These are phyloP conservation scores for Artemia sinica DNA, from an alignment of 2,888 invertebrate species.

Conservation along the genomic window DNA sequence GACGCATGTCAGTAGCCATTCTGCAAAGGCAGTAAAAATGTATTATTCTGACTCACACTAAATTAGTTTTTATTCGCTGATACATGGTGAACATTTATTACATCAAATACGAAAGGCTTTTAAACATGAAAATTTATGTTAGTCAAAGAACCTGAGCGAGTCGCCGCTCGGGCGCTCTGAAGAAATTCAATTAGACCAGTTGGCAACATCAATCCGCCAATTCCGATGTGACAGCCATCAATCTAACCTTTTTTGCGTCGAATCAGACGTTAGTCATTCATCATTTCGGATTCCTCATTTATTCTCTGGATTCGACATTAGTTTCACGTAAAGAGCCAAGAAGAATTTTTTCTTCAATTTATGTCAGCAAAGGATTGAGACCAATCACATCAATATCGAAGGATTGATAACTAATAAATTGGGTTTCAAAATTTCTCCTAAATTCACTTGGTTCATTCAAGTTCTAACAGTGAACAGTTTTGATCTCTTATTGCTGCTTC, in stretches of 20 bases:
- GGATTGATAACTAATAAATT: too few relatives aligned
- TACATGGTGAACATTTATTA: too few relatives aligned
- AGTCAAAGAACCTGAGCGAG: constrained; percentile 7
- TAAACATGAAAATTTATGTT: not conserved
- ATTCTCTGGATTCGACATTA: not conserved
- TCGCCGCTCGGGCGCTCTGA: constrained; percentile 12
- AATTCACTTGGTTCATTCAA: too few relatives aligned
- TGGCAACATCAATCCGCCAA: constrained; percentile 15
- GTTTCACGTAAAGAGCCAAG: constrained; percentile 8
- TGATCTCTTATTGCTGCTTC: too few relatives aligned
- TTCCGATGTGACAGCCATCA: constrained; percentile 8
- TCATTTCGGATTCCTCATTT: constrained; percentile 13
- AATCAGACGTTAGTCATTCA: constrained; percentile 10
- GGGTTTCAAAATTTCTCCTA: too few relatives aligned
- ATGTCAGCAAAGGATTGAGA: too few relatives aligned
- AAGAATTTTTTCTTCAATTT: not conserved
- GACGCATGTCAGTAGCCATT: too few relatives aligned
- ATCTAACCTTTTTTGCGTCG: constrained; percentile 3
- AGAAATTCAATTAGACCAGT: constrained; percentile 13
- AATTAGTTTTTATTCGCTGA: too few relatives aligned
- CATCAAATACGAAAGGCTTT: not conserved
- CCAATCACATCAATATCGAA: too few relatives aligned
- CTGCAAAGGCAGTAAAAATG: too few relatives aligned
- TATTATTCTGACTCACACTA: too few relatives aligned
- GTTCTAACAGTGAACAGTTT: too few relatives aligned